phyloP scores from a whole-genome alignment of 2,797 vertebrate genomes.

The Melanotaenia nigrans region DNA sequence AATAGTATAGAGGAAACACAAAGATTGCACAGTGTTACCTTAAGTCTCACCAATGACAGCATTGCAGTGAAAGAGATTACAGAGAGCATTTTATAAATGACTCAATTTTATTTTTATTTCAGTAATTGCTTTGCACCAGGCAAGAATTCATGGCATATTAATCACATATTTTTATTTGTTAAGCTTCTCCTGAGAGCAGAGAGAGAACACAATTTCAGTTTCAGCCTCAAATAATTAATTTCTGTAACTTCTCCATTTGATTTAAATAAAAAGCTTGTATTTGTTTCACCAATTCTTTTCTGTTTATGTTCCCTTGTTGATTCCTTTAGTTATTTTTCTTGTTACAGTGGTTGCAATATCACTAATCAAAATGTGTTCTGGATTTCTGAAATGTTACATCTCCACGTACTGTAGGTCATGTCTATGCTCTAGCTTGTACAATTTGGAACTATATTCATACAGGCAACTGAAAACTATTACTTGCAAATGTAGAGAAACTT shows the following conservation, averaged over 20 bases:
- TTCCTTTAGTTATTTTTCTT: not conserved
- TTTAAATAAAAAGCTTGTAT: not conserved
- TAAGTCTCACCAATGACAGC: too few relatives aligned
- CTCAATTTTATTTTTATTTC: slow-evolving; percentile 36
- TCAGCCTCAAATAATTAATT: slow-evolving; percentile 6
- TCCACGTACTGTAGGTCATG: not conserved
- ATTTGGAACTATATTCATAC: not conserved
- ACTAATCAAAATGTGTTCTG: not conserved
- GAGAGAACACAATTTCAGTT: slow-evolving; percentile 10
- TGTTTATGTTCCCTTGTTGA: not conserved
- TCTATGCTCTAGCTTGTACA: not conserved
- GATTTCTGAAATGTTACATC: slow-evolving; percentile 4
- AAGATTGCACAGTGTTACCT: not conserved
- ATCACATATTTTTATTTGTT: slow-evolving; percentile 20
- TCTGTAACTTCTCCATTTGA: slow-evolving; percentile 12
- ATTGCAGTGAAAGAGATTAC: not conserved
- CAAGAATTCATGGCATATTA: slow-evolving; percentile 17
- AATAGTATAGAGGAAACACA: slow-evolving; percentile 12
- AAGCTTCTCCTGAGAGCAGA: slow-evolving; percentile 10
- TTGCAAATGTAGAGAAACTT: not conserved
- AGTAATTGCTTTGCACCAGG: slow-evolving; percentile 11
- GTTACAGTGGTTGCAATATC: not conserved
- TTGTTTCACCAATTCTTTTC: not conserved
- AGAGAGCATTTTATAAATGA: slow-evolving; percentile 28
- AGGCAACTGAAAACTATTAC: not conserved